A percentile compares a stretch with the other conserved stretches of the same genome.
phyloP scores from a whole-genome alignment of 2,888 invertebrate genomes.

The Lymantria dispar region DNA sequence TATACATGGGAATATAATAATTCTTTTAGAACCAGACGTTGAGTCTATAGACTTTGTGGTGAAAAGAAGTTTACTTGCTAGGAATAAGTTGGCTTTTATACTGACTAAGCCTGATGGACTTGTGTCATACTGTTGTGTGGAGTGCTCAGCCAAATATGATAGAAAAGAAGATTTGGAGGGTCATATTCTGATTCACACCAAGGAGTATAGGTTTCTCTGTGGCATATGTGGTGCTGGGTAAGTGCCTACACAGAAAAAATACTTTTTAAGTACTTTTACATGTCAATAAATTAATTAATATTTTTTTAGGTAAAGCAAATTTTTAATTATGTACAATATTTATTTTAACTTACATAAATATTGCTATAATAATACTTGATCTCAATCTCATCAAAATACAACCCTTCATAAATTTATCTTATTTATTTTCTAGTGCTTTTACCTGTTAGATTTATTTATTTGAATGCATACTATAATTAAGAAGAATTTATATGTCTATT shows the following conservation, averaged over 20 bases:
- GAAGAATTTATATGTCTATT: no score
- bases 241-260: constrained; percentile 19
- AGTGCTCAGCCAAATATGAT: constrained; percentile 88
- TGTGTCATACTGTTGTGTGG: constrained; percentile 88
- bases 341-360: no score
- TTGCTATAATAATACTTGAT: no score
- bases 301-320: no score
- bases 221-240: constrained; percentile 88
- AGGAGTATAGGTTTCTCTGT: constrained; percentile 88
- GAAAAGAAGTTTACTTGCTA: constrained; percentile 78
- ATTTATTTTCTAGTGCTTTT: no score
- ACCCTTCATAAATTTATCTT: no score
- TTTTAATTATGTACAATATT: no score
- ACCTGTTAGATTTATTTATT: no score
- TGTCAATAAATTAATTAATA: no score
- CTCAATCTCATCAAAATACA: no score
- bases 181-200: constrained; percentile 88
- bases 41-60: constrained; percentile 46
- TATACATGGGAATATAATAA: background rate
- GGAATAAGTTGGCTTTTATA: constrained; percentile 89
- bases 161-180: constrained; percentile 88
- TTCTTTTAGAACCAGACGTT: background rate
- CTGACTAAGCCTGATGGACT: constrained; percentile 86
- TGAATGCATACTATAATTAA: no score
- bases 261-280: no score